phyloP scores from a whole-genome alignment of 2,113 vertebrate genomes.

The Varanus komodoensis region DNA sequence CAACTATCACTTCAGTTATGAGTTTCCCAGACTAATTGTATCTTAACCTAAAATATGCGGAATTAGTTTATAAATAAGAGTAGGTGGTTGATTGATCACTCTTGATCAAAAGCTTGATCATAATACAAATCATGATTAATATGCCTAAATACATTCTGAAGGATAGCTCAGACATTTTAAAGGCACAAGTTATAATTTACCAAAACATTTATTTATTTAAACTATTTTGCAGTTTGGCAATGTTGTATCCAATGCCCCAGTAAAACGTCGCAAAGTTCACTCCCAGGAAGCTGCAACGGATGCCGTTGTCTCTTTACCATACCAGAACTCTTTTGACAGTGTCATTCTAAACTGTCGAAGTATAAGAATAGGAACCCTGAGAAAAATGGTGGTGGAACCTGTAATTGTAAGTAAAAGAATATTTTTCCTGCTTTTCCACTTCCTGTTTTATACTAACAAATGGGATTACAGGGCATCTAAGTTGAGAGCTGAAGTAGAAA shows the following conservation, averaged over 20 bases:
- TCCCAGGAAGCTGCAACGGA: conserved; percentile 71
- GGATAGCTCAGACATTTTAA: not conserved
- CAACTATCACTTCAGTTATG: not conserved
- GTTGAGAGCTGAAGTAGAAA: not conserved
- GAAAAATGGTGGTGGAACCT: conserved; percentile 88
- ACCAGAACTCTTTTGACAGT: conserved; percentile 78
- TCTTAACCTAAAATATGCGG: not conserved
- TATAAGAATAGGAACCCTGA: conserved; percentile 90
- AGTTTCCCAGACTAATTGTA: not conserved
- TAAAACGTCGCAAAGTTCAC: conserved; percentile 85
- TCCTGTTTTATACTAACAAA: not conserved
- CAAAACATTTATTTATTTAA: not conserved
- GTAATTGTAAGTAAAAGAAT: conserved; percentile 87
- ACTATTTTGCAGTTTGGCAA: conserved; percentile 86
- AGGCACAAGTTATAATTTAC: not conserved
- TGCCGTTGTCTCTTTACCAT: conserved; percentile 54
- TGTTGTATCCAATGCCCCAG: conserved; percentile 78
- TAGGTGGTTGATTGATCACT: not conserved
- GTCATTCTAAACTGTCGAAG: conserved; percentile 94
- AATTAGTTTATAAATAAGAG: not conserved
- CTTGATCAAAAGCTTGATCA: not conserved
- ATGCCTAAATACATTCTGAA: not conserved
- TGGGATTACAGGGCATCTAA: not conserved
- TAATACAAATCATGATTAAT: not conserved
- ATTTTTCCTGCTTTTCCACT: conserved; percentile 15